Conservation (phyloP, 2,113 vertebrate species). For the Esox niger region DNA sequence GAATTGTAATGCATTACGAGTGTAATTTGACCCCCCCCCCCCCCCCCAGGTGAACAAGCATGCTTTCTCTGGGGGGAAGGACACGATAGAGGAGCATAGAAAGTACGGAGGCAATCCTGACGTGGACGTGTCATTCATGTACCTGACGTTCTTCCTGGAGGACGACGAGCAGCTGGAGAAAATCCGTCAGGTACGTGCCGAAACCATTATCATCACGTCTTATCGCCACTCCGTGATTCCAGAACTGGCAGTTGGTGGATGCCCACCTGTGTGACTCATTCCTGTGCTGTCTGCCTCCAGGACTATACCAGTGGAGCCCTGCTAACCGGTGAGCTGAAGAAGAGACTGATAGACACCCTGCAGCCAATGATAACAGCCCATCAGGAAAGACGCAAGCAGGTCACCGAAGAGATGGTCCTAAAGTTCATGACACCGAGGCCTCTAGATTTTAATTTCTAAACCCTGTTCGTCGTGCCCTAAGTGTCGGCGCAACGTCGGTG, state of each 20-base stretch:
- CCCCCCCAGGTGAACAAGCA: constrained; percentile 89
- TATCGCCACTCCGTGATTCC: too few species aligned
- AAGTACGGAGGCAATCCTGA: constrained; percentile 88
- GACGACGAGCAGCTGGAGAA: constrained; percentile 90
- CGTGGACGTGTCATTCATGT: constrained; percentile 94
- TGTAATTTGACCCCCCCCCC: too few species aligned
- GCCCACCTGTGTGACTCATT: too few species aligned
- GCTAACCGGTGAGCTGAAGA: constrained; percentile 95
- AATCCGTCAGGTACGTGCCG: constrained; percentile 83
- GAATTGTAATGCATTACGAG: too few species aligned
- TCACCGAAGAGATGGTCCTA: constrained; percentile 83
- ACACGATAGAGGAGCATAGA: constrained; percentile 93
- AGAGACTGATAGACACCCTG: constrained; percentile 85
- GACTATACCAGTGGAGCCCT: constrained; percentile 89
- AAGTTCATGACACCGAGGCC: constrained; percentile 92
- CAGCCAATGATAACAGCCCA: constrained; percentile 89
- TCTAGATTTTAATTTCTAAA: constrained; percentile 81
- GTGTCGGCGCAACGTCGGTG: neutral
- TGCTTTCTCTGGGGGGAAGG: constrained; percentile 93
- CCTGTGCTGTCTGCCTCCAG: constrained; percentile 59
- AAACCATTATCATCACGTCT: neutral
- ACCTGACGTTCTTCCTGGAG: constrained; percentile 96
- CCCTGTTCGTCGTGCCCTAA: neutral
- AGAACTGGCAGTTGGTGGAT: too few species aligned
- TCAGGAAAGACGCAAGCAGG: constrained; percentile 85